Evolutionary conservation across 2,113 vertebrate genomes (phyloP), one percentile per base, ranked within the genome.

Genomic region (Varanus komodoensis): DNA sequence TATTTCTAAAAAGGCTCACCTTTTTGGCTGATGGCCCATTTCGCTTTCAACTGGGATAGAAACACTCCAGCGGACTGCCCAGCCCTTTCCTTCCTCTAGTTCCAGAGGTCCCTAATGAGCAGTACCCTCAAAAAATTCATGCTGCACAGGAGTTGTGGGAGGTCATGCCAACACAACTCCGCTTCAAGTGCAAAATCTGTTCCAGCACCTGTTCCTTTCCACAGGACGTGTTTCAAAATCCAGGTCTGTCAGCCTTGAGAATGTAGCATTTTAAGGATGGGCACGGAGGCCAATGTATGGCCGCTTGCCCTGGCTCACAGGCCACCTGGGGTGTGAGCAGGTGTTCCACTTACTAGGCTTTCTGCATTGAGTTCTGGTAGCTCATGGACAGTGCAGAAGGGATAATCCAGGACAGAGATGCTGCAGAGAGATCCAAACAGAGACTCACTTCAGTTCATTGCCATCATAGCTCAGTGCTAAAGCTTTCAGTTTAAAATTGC

Each of bases 301-400:
- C 23, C 23, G 4, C 3, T 38, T 38, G 57, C 57, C 57, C 23
- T 38, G 23, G 75, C 9, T 57, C 81, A 64, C 57, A 9, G 29
- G 27, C 27, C 32, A 71, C 0, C 67, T n/a, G 27, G 68, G 12
- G 44, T 44, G 82, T 1, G 52, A 44, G 17, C 23, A 87, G 17
- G 44, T 52, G 27, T n/a, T 90, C 81, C 67, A 95, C 98, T 98
- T 98, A 99, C 99, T 98, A 99, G 96, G 94, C 98, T 99, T 94
- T 99, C 99, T 0, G 99, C 98, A 0, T 98, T 99, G 81, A 99
- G 98, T 95, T 99, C 98, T 0, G 99, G 99, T 96, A 99, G 93
- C 92, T 99, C 99, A 32, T 98, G 98, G 91, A 99, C 98, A 1
- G 97, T 98, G 64, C 98, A 98, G 57, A 98, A 97, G 0, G 99